Conservation (phyloP, 2,888 invertebrate species). For the Agrotis clavis region DNA sequence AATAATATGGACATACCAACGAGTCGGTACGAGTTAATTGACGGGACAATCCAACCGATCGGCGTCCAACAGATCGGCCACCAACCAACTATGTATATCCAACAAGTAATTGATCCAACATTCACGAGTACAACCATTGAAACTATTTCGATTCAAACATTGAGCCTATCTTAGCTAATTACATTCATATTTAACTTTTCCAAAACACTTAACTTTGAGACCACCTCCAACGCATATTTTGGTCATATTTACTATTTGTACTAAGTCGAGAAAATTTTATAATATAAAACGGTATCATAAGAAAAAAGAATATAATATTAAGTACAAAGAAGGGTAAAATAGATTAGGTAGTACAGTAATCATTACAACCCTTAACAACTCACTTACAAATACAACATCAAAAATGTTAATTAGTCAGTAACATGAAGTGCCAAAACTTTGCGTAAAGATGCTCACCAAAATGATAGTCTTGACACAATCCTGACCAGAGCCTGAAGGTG, state of each 20-base stretch:
- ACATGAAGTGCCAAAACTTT: conserved; percentile 1
- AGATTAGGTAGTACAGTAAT: conserved; percentile 14
- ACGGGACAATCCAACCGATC: conserved; percentile 82
- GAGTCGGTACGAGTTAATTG: conserved; percentile 82
- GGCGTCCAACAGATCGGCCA: conserved; percentile 71
- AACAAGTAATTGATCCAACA: conserved; percentile 74
- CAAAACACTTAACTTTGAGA: conserved; percentile 76
- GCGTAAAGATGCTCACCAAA: conserved; percentile 2
- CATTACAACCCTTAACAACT: conserved; percentile 10
- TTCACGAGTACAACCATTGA: conserved; percentile 77
- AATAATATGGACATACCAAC: conserved; percentile 88
- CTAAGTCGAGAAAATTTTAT: conserved; percentile 9
- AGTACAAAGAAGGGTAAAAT: conserved; percentile 40
- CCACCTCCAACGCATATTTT: conserved; percentile 51
- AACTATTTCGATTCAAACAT: conserved; percentile 76
- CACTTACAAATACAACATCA: conserved; percentile 29
- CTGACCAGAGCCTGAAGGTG: conserved; percentile 52
- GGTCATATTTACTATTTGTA: conserved; percentile 5
- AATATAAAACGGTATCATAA: conserved; percentile 18
- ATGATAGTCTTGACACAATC: conserved; percentile 13
- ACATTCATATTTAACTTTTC: conserved; percentile 75
- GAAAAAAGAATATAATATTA: conserved; percentile 21
- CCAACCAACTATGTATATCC: conserved; percentile 67
- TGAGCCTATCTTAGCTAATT: conserved; percentile 75
- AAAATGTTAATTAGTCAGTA: conserved; percentile 12